Evolutionary conservation across 1,140 invertebrate genomes (phyloP).

Genomic region (Theocolax elegans): DNA sequence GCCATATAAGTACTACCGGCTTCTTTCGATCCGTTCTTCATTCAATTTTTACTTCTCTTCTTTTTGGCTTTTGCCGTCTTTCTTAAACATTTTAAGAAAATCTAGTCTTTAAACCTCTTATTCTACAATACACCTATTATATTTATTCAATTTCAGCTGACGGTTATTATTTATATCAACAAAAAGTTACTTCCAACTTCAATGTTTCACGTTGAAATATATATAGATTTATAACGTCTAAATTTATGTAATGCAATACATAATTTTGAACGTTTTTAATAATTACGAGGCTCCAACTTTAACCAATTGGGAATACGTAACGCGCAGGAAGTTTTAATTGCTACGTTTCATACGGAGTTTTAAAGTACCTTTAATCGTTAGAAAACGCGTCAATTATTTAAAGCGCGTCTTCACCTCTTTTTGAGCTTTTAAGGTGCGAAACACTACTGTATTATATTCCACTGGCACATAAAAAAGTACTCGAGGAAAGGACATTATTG

Average conservation of each 20-base stretch:
- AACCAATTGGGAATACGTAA: not conserved
- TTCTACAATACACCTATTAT: no score
- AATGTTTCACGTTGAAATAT: no score
- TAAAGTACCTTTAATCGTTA: not conserved
- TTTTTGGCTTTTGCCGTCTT: not conserved
- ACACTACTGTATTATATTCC: not conserved
- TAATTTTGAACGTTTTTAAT: no score
- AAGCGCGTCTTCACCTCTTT: constrained; percentile 1
- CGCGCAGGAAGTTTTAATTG: not conserved
- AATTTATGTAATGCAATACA: no score
- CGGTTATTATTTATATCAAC: no score
- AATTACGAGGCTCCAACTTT: not conserved
- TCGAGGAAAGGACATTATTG: constrained; percentile 4
- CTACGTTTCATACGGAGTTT: not conserved
- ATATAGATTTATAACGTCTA: no score
- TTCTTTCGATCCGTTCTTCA: not conserved
- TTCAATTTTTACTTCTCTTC: constrained; percentile 7
- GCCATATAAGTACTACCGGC: not conserved
- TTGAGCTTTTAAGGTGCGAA: constrained; percentile 17
- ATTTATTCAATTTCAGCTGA: no score
- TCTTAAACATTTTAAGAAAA: no score
- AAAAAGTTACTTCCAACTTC: no score
- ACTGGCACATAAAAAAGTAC: not conserved
- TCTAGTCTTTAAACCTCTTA: no score
- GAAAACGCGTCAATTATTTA: constrained; percentile 28